phyloP scores from a whole-genome alignment of 2,888 invertebrate genomes.

The Phoronis australis region DNA sequence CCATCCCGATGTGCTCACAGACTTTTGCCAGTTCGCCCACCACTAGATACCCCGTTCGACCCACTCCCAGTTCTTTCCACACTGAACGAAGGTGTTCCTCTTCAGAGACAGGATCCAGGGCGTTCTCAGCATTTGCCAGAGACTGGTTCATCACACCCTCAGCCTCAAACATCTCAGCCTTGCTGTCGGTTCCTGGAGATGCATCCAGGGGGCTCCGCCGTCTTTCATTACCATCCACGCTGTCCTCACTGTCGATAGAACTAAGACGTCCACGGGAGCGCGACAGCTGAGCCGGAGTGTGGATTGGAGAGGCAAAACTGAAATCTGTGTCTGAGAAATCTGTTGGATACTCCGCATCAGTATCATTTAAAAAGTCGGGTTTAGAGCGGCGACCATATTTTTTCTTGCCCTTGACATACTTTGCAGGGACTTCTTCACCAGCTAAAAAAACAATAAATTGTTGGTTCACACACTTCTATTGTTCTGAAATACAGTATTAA shows the following conservation, averaged over 20 bases:
- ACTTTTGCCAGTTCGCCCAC: constrained; percentile 63
- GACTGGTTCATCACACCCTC: constrained; percentile 35
- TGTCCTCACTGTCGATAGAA: too few relatives aligned
- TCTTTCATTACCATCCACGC: constrained; percentile 11
- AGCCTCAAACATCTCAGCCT: constrained; percentile 33
- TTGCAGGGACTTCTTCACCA: constrained; percentile 18
- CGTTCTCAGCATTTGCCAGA: constrained; percentile 22
- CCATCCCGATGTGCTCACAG: constrained; percentile 65
- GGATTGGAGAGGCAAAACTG: constrained; percentile 2
- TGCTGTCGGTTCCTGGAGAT: constrained; percentile 10
- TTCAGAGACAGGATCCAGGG: constrained; percentile 22
- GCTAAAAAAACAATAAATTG: not conserved
- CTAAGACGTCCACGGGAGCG: not conserved
- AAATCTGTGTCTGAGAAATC: constrained; percentile 5
- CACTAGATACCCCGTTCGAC: constrained; percentile 62
- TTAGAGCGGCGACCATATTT: constrained; percentile 28
- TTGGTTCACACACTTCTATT: too few relatives aligned
- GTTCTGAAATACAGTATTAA: too few relatives aligned
- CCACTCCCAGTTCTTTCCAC: constrained; percentile 63
- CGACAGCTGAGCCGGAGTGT: not conserved
- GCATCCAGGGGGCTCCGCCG: constrained; percentile 8
- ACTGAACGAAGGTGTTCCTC: constrained; percentile 62
- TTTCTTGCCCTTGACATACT: constrained; percentile 25
- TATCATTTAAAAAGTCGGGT: constrained; percentile 18
- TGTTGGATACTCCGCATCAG: constrained; percentile 11